Evolutionary conservation across 2,113 vertebrate species (phyloP).

Genomic region (Tamias sibiricus): DNA sequence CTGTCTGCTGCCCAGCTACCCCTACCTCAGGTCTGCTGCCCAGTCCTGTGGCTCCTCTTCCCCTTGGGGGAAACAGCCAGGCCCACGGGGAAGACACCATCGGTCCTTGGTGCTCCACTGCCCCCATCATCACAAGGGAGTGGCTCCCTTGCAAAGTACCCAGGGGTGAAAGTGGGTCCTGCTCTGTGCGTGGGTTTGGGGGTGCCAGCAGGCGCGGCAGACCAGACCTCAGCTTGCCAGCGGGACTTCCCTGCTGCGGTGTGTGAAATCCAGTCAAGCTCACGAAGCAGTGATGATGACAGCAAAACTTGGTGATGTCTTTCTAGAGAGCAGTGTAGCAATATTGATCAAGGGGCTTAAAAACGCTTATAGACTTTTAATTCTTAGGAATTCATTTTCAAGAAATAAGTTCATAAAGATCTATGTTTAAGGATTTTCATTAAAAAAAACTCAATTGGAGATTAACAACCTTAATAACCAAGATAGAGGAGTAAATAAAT

Average conservation of each 20-base stretch:
- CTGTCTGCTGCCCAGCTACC: rapidly evolving
- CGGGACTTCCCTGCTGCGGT: neutral
- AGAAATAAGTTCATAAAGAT: neutral
- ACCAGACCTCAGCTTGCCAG: neutral
- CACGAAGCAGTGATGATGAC: neutral
- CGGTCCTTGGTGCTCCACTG: neutral
- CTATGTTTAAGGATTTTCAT: neutral
- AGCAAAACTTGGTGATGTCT: neutral
- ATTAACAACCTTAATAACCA: neutral
- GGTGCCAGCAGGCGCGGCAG: neutral
- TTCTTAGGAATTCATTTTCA: neutral
- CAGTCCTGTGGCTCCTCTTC: neutral
- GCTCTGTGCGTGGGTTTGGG: rapidly evolving
- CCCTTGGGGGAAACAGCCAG: neutral
- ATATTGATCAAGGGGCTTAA: neutral
- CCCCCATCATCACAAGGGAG: neutral
- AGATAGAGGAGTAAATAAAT: neutral
- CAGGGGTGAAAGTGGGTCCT: rapidly evolving
- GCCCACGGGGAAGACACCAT: too few species aligned
- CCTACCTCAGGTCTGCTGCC: rapidly evolving
- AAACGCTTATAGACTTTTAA: neutral
- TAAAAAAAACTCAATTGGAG: neutral
- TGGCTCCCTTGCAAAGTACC: neutral
- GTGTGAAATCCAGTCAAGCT: neutral
- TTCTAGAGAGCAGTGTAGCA: neutral